Base-by-base conservation (phyloP, 1,140 invertebrate genomes). In the Drosophila pectinifera region DNA sequence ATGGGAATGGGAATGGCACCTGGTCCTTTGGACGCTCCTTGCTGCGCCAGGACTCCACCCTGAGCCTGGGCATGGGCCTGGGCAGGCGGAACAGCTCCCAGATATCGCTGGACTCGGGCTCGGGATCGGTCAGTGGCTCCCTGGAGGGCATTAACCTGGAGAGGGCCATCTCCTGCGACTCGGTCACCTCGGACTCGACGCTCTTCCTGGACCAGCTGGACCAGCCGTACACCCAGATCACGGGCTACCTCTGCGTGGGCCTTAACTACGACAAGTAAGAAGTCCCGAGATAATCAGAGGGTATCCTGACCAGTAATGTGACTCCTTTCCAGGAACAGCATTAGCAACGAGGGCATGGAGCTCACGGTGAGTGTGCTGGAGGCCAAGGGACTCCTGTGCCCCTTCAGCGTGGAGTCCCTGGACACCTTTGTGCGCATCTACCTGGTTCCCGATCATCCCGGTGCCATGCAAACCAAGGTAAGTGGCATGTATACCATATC, bases 121-220 rank as follows among this genome's bases (percentile, higher is more conserved):
- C 63, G 0, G 67, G 64, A 0, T 69, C 67, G 42, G 59, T 51
- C 4, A 28, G 26, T 0, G 73, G 73, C 1, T 85, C 81, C 0
- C 6, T 92, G 38, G 90, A 92, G 28, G 70, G 84, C 41, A 80
- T 84, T 8, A 81, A 83, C 18, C 61, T 91, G 64, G 91, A 96
- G 62, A 93, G 96, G 49, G 96, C 96, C 2, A 94, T 96, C 64
- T 96, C 96, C 41, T 97, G 96, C 90, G 96, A 97, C 67, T 97
- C 96, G 42, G 95, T 97, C 6, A 96, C 95, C 69, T 97, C 96
- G 5, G 96, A 97, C 1, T 96, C 96, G 0, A 96, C 96, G 7
- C 94, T 97, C 1, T 94, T 94, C 24, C 93, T 96, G 4, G 94
- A 94, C 42, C 95, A 96, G 83, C 93, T 96, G 16, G 95, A 96